Conservation (phyloP, 2,888 invertebrate species). For the Atethmia centrago region DNA sequence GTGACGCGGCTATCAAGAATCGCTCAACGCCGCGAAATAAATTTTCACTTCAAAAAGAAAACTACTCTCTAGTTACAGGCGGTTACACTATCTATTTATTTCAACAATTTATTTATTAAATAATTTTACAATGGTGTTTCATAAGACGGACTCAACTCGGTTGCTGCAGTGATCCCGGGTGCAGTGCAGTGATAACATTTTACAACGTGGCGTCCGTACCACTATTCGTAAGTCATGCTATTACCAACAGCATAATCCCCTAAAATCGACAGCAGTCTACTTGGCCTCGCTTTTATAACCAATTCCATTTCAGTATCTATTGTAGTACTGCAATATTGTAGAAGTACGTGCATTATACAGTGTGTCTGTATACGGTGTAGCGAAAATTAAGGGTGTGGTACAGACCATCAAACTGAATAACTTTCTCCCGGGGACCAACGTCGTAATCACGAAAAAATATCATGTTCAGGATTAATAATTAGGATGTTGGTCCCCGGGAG, state of each 20-base stretch:
- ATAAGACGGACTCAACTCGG: constrained; percentile 4
- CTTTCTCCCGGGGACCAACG: no score
- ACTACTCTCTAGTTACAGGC: no score
- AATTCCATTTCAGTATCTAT: constrained; percentile 1
- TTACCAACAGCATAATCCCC: constrained; percentile 32
- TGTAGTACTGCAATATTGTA: not conserved
- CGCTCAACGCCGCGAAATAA: no score
- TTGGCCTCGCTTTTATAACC: not conserved
- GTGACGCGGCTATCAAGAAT: no score
- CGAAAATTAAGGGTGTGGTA: no score
- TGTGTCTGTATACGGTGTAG: no score
- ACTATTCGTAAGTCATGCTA: constrained; percentile 24
- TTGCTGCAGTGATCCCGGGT: constrained; percentile 12
- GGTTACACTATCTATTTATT: not conserved
- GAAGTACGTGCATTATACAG: not conserved
- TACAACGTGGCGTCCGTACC: constrained; percentile 3
- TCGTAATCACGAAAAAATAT: no score
- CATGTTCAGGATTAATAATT: no score
- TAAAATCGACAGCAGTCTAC: constrained; percentile 34
- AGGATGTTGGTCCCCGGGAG: no score
- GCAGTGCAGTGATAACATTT: constrained; percentile 43
- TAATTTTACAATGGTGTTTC: not conserved
- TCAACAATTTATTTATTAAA: not conserved
- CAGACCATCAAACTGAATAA: no score
- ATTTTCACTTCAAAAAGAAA: no score